Conservation (phyloP, 1,140 invertebrate genomes). For the Drosophila bipectinata region DNA sequence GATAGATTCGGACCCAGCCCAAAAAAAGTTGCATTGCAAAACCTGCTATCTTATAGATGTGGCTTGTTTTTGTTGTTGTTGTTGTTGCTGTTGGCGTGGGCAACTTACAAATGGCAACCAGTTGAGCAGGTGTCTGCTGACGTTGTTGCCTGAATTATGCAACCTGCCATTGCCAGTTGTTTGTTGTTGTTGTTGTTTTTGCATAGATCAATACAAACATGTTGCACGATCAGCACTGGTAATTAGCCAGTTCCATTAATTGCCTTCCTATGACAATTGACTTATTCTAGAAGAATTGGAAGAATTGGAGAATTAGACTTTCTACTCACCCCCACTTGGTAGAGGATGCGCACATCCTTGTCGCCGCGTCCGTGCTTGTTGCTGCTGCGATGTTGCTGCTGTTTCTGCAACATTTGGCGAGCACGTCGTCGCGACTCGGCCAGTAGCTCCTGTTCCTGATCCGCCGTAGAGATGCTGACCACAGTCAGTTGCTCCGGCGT, state of each 20-base stretch:
- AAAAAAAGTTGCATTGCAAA: conserved; percentile 52
- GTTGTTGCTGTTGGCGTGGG: conserved; percentile 62
- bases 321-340: conserved; percentile 82
- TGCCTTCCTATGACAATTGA: background rate
- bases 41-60: conserved; percentile 49
- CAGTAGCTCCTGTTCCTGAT: conserved; percentile 25
- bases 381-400: conserved; percentile 52
- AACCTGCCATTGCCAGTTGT: conserved; percentile 61
- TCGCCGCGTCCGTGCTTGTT: conserved; percentile 49
- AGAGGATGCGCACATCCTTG: conserved; percentile 76
- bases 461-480: conserved; percentile 58
- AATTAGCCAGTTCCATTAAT: conserved; percentile 48
- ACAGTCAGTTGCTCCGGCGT: conserved; percentile 46
- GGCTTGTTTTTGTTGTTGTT: conserved; percentile 29
- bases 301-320: background rate
- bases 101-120: conserved; percentile 70
- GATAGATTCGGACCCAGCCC: conserved; percentile 49
- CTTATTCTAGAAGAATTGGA: too few species aligned
- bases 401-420: conserved; percentile 71
- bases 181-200: conserved; percentile 38
- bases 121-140: conserved; percentile 72
- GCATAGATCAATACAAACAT: conserved; percentile 66
- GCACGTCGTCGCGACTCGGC: conserved; percentile 50
- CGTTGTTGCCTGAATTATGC: conserved; percentile 69
- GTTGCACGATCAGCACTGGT: conserved; percentile 37